Percentiles rank a stretch among this genome's conserved stretches.
Conservation (phyloP, 2,888 invertebrate genomes). For the Branchipolynoe longqiensis region DNA sequence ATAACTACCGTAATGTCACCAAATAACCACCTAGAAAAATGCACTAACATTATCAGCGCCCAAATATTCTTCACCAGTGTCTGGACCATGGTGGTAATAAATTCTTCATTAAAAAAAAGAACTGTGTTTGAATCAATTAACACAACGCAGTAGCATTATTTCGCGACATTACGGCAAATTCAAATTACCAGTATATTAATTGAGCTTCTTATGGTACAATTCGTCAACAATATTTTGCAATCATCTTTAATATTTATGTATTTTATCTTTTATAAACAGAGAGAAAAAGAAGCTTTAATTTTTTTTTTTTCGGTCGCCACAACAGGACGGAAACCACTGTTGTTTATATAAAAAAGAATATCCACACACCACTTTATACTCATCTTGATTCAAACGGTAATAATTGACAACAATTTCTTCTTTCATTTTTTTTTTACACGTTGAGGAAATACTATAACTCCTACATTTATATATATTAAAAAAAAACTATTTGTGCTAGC, state of each 20-base stretch:
- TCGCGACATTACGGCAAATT: too few relatives aligned
- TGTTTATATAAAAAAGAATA: too few relatives aligned
- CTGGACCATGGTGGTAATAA: too few relatives aligned
- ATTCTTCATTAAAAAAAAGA: too few relatives aligned
- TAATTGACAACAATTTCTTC: slow-evolving; percentile 16
- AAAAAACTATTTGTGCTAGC: slow-evolving; percentile 22
- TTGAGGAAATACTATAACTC: slow-evolving; percentile 4
- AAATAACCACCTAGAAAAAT: too few relatives aligned
- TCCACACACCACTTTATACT: slow-evolving; percentile 16
- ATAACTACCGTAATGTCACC: neutral
- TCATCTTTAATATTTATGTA: neutral
- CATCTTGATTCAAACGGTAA: slow-evolving; percentile 1
- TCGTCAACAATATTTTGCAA: too few relatives aligned
- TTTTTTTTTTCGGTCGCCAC: neutral
- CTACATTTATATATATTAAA: slow-evolving; percentile 23
- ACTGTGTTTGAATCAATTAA: too few relatives aligned
- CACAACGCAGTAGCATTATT: too few relatives aligned
- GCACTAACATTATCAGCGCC: too few relatives aligned
- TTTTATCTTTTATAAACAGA: neutral
- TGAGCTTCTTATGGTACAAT: neutral
- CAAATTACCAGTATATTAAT: neutral
- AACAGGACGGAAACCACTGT: slow-evolving; percentile 22
- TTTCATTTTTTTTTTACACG: slow-evolving; percentile 26
- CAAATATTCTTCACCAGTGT: too few relatives aligned
- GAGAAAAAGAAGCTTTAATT: neutral